Percentiles rank a stretch among this genome's conserved stretches.
Conservation (phyloP, 1,140 invertebrate species). For the Scaptodrosophila lebanonensis region DNA sequence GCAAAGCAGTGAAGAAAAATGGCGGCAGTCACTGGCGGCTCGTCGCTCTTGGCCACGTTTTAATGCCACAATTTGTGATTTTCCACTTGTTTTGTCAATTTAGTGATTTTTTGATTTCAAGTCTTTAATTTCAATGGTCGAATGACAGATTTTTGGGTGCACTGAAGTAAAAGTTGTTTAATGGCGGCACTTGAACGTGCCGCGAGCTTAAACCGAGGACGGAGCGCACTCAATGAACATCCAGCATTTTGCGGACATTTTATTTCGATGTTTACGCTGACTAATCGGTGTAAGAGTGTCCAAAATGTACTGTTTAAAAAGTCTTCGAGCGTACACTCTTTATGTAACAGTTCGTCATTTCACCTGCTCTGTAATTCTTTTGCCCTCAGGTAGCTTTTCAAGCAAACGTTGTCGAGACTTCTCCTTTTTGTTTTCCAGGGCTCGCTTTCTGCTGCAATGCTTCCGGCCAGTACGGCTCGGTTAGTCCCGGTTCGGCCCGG, state of each 20-base stretch:
- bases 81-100: slow-evolving; percentile 69
- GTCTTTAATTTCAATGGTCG: slow-evolving; percentile 47
- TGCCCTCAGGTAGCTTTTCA: background rate
- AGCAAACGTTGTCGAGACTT: background rate
- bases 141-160: slow-evolving; percentile 44
- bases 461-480: too few species aligned
- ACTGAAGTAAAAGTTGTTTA: slow-evolving; percentile 63
- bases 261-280: slow-evolving; percentile 28
- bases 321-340: too few species aligned
- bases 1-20: slow-evolving; percentile 1
- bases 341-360: background rate
- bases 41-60: slow-evolving; percentile 54
- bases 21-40: slow-evolving; percentile 11
- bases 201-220: slow-evolving; percentile 17
- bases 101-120: slow-evolving; percentile 58
- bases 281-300: background rate
- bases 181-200: slow-evolving; percentile 70
- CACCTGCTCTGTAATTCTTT: background rate
- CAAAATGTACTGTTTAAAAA: background rate
- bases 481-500: too few species aligned
- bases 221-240: slow-evolving; percentile 21
- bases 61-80: slow-evolving; percentile 55
- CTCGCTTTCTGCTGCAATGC: too few species aligned
- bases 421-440: background rate
- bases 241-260: too few species aligned